These are phyloP conservation scores for Trichogramma pretiosum DNA, from an alignment of 1,140 invertebrate species.

Conservation along the genomic window DNA sequence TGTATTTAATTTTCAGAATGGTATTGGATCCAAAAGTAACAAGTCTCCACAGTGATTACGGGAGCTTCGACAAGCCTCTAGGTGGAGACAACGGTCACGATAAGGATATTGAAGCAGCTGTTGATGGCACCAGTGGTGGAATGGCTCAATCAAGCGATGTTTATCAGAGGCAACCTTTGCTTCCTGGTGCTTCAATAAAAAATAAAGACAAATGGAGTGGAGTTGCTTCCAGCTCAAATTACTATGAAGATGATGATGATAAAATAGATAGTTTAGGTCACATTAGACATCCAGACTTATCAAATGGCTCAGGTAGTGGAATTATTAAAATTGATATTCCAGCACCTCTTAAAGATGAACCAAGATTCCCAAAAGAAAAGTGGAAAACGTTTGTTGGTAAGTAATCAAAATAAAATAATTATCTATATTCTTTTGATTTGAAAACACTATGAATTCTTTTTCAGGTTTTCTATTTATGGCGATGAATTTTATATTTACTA, in stretches of 20 bases:
- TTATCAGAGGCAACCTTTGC: conserved; percentile 47
- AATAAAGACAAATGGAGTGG: conserved; percentile 40
- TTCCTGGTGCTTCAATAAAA: conserved; percentile 39
- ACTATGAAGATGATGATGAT: conserved; percentile 43
- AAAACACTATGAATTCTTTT: conserved; percentile 24
- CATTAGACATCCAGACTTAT: conserved; percentile 30
- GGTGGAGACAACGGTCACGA: conserved; percentile 34
- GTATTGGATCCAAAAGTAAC: conserved; percentile 49
- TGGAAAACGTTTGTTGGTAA: conserved; percentile 61
- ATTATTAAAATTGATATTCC: conserved; percentile 51
- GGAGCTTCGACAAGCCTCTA: conserved; percentile 45
- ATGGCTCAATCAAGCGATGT: conserved; percentile 46
- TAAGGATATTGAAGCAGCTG: conserved; percentile 35
- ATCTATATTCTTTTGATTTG: background rate
- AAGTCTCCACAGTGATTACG: conserved; percentile 48
- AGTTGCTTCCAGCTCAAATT: conserved; percentile 36
- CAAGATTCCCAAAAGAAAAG: conserved; percentile 60
- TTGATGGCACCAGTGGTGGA: conserved; percentile 39
- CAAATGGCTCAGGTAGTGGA: conserved; percentile 38
- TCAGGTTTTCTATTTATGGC: conserved; percentile 54
- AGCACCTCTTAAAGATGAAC: conserved; percentile 50
- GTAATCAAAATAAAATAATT: conserved; percentile 1
- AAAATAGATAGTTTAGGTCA: conserved; percentile 36
- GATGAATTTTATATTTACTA: conserved; percentile 54
- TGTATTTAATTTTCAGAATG: conserved; percentile 39